phyloP scores from a whole-genome alignment of 1,140 invertebrate genomes.

The Brachionus angularis region DNA sequence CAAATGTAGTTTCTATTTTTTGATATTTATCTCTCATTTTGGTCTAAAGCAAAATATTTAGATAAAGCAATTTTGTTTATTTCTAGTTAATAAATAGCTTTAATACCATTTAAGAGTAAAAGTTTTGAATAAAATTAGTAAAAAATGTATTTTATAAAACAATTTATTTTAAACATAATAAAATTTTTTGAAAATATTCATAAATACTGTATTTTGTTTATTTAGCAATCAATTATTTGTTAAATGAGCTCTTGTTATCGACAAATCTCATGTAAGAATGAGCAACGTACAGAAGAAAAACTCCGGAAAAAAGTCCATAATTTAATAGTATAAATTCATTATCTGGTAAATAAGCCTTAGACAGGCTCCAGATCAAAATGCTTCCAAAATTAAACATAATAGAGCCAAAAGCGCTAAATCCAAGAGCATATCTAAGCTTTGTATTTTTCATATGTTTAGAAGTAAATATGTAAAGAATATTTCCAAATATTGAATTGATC shows the following conservation, averaged over 20 bases:
- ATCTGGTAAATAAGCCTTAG: background rate
- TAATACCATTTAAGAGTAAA: too few species aligned
- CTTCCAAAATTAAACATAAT: slow-evolving; percentile 32
- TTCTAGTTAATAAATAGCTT: background rate
- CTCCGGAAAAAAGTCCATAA: background rate
- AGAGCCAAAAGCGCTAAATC: background rate
- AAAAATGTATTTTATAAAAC: too few species aligned
- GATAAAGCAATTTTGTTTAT: background rate
- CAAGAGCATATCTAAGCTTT: background rate
- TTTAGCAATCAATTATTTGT: too few species aligned
- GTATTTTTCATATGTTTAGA: slow-evolving; percentile 33
- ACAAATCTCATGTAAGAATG: background rate
- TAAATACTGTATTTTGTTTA: too few species aligned
- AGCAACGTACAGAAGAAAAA: background rate
- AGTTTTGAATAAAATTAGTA: too few species aligned
- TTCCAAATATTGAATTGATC: background rate
- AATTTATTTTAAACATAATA: too few species aligned
- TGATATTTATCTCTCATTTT: slow-evolving; percentile 16
- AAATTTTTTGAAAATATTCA: too few species aligned
- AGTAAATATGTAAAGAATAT: background rate
- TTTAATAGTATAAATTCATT: slow-evolving; percentile 4
- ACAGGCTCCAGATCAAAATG: background rate
- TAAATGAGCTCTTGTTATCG: background rate
- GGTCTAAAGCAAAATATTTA: too few species aligned
- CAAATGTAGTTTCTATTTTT: slow-evolving; percentile 23